Evolutionary conservation across 2,888 invertebrate species (phyloP).

Genomic region (Polyommatus icarus): DNA sequence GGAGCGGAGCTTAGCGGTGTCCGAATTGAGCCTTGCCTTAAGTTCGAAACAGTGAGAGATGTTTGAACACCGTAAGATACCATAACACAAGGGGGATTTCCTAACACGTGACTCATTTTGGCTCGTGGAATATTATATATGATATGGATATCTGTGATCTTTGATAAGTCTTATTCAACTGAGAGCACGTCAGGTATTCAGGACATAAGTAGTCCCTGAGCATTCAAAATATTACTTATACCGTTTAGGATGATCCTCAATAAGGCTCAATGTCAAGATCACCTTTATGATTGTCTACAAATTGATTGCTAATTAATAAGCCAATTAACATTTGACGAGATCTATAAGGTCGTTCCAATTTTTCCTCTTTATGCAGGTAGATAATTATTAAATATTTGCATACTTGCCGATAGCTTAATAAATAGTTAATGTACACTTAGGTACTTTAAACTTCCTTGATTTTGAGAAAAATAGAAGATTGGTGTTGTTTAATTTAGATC

Average conservation of each 20-base stretch:
- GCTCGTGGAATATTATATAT: neutral
- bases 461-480: neutral
- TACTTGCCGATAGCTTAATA: neutral
- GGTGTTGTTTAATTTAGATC: neutral
- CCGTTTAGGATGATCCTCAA: neutral
- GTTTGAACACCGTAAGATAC: too few relatives aligned
- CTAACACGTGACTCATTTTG: neutral
- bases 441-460: neutral
- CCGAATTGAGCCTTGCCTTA: too few relatives aligned
- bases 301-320: conserved; percentile 9
- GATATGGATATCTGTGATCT: neutral
- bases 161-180: neutral
- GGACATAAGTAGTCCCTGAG: neutral
- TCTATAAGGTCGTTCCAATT: neutral
- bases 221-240: neutral
- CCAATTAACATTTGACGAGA: neutral
- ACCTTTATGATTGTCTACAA: neutral
- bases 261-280: neutral
- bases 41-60: too few relatives aligned
- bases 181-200: neutral
- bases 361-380: neutral
- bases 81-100: neutral
- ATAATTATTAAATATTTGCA: neutral
- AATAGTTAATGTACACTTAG: neutral
- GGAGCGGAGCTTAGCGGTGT: too few relatives aligned